phyloP scores from a whole-genome alignment of 2,888 invertebrate genomes.

The Julus scanicus region DNA sequence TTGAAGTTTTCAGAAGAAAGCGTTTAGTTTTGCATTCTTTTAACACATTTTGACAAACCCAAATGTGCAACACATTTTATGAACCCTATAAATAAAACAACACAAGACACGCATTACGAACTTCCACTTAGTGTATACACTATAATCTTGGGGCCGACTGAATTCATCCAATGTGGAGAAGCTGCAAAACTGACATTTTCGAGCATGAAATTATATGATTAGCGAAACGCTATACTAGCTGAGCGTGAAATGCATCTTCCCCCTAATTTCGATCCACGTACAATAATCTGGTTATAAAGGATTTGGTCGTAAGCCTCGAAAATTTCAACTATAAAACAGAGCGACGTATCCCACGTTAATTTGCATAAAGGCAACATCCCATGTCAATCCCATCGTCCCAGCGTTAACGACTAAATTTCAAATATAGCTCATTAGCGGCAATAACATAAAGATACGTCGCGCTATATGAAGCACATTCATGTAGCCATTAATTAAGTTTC shows the following conservation, averaged over 20 bases:
- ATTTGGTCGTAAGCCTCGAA: neutral
- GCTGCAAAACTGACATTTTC: conserved; percentile 23
- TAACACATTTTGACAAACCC: neutral
- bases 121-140: neutral
- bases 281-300: conserved; percentile 37
- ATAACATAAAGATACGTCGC: conserved; percentile 11
- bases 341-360: neutral
- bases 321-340: neutral
- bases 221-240: conserved; percentile 34
- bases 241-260: conserved; percentile 29
- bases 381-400: conserved; percentile 12
- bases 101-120: neutral
- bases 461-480: neutral
- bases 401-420: conserved; percentile 19
- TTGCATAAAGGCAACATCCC: neutral
- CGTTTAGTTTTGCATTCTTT: neutral
- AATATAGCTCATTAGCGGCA: conserved; percentile 19
- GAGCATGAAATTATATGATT: conserved; percentile 37
- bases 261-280: neutral
- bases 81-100: neutral
- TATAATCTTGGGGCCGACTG: neutral
- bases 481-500: conserved; percentile 19
- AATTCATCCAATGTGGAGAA: neutral
- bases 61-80: neutral
- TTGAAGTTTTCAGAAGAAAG: neutral